Conservation (phyloP, 2,888 invertebrate genomes). For the Drosophila kanekoi region DNA sequence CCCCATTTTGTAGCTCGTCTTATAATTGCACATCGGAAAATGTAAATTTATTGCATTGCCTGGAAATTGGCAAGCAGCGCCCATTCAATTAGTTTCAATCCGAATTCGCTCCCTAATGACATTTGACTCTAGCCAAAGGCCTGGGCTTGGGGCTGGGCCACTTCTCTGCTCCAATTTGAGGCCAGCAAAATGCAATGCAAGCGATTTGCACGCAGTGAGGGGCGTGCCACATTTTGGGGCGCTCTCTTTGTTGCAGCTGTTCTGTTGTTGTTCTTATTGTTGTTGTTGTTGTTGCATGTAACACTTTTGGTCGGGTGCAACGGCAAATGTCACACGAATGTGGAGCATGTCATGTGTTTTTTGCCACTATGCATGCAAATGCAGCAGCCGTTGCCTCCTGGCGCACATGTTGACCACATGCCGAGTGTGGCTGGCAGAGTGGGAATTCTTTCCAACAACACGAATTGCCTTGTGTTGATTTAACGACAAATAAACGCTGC, state of each 20-base stretch:
- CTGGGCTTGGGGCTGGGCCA: background rate
- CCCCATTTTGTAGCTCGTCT: background rate
- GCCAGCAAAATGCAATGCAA: conserved; percentile 50
- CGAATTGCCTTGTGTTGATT: conserved; percentile 59
- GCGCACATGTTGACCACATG: conserved; percentile 67
- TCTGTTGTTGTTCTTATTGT: background rate
- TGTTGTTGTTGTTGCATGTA: conserved; percentile 48
- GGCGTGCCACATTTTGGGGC: conserved; percentile 40
- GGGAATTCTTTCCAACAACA: conserved; percentile 46
- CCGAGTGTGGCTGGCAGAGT: conserved; percentile 45
- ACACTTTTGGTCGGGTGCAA: conserved; percentile 49
- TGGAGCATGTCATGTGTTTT: conserved; percentile 72
- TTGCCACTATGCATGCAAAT: conserved; percentile 66
- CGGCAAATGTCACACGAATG: conserved; percentile 70
- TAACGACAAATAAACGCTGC: conserved; percentile 46
- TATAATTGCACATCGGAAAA: conserved; percentile 53
- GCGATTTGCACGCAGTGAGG: conserved; percentile 11
- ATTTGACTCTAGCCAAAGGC: conserved; percentile 28
- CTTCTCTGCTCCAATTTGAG: conserved; percentile 37
- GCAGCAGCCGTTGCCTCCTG: conserved; percentile 25
- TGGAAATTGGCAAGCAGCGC: conserved; percentile 17
- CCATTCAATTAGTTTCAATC: conserved; percentile 63
- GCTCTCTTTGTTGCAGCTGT: conserved; percentile 10
- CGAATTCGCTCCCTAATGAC: conserved; percentile 49
- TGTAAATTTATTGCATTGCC: conserved; percentile 33